Evolutionary conservation across 2,888 invertebrate species (phyloP).

Genomic region (Meiosimyza decipiens): DNA sequence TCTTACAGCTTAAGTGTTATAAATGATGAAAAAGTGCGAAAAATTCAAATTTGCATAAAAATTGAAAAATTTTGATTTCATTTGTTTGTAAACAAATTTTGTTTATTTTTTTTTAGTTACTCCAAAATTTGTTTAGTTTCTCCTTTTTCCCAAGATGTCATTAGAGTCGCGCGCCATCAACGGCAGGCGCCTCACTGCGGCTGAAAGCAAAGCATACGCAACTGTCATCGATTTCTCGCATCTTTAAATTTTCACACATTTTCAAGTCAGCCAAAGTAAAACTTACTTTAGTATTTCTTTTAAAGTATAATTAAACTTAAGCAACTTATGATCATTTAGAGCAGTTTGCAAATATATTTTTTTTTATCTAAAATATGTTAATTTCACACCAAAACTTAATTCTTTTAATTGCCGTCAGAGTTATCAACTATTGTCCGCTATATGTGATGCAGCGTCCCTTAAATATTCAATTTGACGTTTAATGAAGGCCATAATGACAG

Average conservation of each 20-base stretch:
- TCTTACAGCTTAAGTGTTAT: no score
- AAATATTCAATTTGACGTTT: not conserved
- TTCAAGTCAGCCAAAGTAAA: not conserved
- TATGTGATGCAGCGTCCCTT: slow-evolving; percentile 58
- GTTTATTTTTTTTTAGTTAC: not conserved
- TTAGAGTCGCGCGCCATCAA: not conserved
- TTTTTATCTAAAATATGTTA: slow-evolving; percentile 48
- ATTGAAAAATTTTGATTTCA: not conserved
- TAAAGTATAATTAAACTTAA: no score
- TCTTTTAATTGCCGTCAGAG: slow-evolving; percentile 57
- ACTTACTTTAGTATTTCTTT: not conserved
- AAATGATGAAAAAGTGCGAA: not conserved
- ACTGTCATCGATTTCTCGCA: not conserved
- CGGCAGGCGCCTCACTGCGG: slow-evolving; percentile 54
- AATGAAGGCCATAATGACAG: not conserved
- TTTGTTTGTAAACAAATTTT: slow-evolving; percentile 6
- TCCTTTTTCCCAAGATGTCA: slow-evolving; percentile 3
- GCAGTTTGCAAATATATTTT: slow-evolving; percentile 26
- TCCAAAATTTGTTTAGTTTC: not conserved
- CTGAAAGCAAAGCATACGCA: slow-evolving; percentile 36
- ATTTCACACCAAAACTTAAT: slow-evolving; percentile 42
- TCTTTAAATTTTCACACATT: not conserved
- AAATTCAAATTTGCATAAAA: not conserved
- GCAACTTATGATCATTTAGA: no score
- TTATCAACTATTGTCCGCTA: slow-evolving; percentile 38